These are phyloP conservation scores for Scotopteryx bipunctaria DNA, from an alignment of 2,888 invertebrate genomes.

Conservation along the genomic window DNA sequence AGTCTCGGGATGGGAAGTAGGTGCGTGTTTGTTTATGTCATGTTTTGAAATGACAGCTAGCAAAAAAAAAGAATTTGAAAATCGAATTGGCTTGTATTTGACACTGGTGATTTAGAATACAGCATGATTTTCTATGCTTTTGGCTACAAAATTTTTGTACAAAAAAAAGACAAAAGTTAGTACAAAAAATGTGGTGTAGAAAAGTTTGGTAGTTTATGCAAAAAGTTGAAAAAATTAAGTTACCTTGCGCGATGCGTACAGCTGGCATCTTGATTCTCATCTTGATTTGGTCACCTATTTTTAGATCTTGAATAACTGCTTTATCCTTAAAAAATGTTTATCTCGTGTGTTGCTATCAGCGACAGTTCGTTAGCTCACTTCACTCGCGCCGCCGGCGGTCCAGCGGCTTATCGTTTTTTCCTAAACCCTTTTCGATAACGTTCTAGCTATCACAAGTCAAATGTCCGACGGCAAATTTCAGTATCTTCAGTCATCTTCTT, in stretches of 20 bases:
- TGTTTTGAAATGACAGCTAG: slow-evolving; percentile 37
- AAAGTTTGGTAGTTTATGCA: not conserved
- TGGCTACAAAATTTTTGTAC: too few species aligned
- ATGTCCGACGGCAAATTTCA: slow-evolving; percentile 71
- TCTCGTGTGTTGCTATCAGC: slow-evolving; percentile 66
- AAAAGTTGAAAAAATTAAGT: slow-evolving; percentile 9
- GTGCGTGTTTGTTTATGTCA: slow-evolving; percentile 58
- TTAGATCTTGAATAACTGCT: slow-evolving; percentile 75
- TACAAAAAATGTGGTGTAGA: not conserved
- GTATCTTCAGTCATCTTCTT: slow-evolving; percentile 65
- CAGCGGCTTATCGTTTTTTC: slow-evolving; percentile 73
- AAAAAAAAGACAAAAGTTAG: too few species aligned
- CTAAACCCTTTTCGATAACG: slow-evolving; percentile 71
- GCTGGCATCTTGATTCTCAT: slow-evolving; percentile 99
- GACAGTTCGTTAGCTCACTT: slow-evolving; percentile 73
- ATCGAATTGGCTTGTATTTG: not conserved
- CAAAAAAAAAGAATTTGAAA: not conserved
- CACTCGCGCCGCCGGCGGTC: slow-evolving; percentile 79
- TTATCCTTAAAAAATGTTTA: slow-evolving; percentile 69
- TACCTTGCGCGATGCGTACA: slow-evolving; percentile 98
- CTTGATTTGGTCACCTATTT: slow-evolving; percentile 87
- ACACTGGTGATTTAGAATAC: too few species aligned
- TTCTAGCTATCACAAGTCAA: slow-evolving; percentile 64
- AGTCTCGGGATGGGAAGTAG: slow-evolving; percentile 51
- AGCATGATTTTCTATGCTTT: too few species aligned